Conservation (phyloP, 2,888 invertebrate species). For the Ormyrus nitidulus region DNA sequence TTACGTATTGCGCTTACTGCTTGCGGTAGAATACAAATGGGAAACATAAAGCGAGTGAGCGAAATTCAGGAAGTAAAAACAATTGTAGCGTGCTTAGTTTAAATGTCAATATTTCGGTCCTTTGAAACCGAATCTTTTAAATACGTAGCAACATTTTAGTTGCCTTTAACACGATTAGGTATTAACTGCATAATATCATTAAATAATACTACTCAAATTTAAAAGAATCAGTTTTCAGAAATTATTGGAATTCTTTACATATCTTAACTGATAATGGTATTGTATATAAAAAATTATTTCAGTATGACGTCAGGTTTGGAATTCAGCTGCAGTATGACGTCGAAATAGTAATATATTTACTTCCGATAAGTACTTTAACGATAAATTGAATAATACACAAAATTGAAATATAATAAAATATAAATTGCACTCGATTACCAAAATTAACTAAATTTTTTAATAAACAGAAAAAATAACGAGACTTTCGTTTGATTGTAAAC, state of each 20-base stretch:
- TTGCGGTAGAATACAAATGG: not conserved
- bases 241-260: not conserved
- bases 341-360: not conserved
- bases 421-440: too few species aligned
- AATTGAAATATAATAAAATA: too few species aligned
- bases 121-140: not conserved
- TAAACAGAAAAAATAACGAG: too few species aligned
- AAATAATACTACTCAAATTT: not conserved
- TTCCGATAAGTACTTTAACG: too few species aligned
- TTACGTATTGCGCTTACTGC: conserved; percentile 2
- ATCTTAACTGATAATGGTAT: conserved; percentile 11
- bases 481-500: not conserved
- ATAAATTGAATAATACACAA: too few species aligned
- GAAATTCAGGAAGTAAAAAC: conserved; percentile 22
- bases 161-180: not conserved
- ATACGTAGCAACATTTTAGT: not conserved
- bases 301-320: conserved; percentile 31
- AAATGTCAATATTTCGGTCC: not conserved
- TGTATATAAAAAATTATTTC: conserved; percentile 16
- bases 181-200: not conserved
- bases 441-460: too few species aligned
- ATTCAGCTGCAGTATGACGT: conserved; percentile 8
- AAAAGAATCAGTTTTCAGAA: not conserved
- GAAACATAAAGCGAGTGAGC: not conserved
- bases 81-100: not conserved